phyloP scores from a whole-genome alignment of 1,140 invertebrate genomes.

The Parasteatoda tepidariorum region DNA sequence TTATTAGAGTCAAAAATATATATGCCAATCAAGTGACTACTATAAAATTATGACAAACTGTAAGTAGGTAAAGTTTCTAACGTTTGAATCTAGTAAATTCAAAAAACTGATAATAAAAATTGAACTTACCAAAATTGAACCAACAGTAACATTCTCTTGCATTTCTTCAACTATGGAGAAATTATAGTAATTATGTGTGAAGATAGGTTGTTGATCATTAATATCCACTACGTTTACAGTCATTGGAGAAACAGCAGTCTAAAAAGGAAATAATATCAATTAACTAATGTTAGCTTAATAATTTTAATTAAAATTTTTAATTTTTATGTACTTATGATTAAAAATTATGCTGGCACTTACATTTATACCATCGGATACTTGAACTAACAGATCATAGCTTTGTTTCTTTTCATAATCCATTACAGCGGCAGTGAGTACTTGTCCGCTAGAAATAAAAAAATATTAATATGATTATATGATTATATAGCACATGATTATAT shows the following conservation, averaged over 20 bases:
- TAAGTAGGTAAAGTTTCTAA: no score
- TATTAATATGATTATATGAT: no score
- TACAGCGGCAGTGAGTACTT: conserved; percentile 64
- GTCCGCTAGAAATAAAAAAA: conserved; percentile 53
- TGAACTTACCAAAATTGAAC: conserved; percentile 55
- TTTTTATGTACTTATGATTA: no score
- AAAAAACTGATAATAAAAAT: no score
- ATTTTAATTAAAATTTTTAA: not conserved
- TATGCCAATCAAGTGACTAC: no score
- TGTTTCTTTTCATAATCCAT: conserved; percentile 65
- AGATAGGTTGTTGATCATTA: conserved; percentile 70
- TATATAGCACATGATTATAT: no score
- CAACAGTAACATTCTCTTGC: conserved; percentile 63
- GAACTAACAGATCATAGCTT: conserved; percentile 64
- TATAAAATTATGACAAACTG: no score
- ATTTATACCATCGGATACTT: conserved; percentile 66
- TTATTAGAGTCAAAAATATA: no score
- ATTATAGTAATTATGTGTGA: conserved; percentile 67
- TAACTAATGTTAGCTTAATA: no score
- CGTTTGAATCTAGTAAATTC: no score
- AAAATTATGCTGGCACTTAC: conserved; percentile 43
- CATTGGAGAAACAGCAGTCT: conserved; percentile 66
- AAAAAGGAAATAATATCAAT: not conserved
- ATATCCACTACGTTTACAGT: conserved; percentile 69
- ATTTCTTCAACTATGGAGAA: conserved; percentile 67